These are phyloP conservation scores for Tubiluchus corallicola DNA, from an alignment of 2,888 invertebrate species.

Conservation along the genomic window DNA sequence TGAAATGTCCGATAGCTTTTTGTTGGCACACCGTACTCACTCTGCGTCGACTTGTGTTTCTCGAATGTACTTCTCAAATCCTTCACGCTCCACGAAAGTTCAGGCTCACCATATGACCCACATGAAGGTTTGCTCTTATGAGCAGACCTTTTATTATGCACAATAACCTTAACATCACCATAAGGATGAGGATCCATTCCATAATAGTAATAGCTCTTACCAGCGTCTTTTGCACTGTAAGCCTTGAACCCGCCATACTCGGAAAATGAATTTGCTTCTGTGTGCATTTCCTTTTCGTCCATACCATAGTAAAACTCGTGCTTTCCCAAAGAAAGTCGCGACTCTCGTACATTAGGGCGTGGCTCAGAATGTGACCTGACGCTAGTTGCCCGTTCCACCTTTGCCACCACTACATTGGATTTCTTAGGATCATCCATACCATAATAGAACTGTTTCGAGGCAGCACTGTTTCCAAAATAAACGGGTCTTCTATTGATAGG, in stretches of 20 bases:
- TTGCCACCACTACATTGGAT: neutral
- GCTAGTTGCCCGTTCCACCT: too few relatives aligned
- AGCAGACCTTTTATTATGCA: too few relatives aligned
- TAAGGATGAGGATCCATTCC: neutral
- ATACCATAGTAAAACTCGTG: slow-evolving; percentile 1
- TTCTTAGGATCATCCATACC: neutral
- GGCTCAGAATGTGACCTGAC: too few relatives aligned
- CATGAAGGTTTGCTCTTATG: neutral
- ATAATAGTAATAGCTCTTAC: neutral
- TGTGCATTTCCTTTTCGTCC: neutral
- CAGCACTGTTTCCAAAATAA: neutral
- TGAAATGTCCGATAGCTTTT: neutral
- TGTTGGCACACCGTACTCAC: neutral
- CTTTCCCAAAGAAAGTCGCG: neutral
- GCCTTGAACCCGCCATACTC: neutral
- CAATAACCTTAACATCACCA: neutral
- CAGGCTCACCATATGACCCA: neutral
- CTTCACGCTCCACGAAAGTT: neutral
- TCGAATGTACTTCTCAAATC: neutral
- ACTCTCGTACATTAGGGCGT: too few relatives aligned
- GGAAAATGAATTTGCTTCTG: neutral
- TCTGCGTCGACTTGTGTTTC: neutral
- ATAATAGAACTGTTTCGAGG: too few relatives aligned
- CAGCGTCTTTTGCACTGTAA: neutral
- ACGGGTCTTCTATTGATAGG: too few relatives aligned